These are phyloP conservation scores for Silurus lanzhouensis DNA, from an alignment of 2,797 vertebrate genomes.

Conservation along the genomic window DNA sequence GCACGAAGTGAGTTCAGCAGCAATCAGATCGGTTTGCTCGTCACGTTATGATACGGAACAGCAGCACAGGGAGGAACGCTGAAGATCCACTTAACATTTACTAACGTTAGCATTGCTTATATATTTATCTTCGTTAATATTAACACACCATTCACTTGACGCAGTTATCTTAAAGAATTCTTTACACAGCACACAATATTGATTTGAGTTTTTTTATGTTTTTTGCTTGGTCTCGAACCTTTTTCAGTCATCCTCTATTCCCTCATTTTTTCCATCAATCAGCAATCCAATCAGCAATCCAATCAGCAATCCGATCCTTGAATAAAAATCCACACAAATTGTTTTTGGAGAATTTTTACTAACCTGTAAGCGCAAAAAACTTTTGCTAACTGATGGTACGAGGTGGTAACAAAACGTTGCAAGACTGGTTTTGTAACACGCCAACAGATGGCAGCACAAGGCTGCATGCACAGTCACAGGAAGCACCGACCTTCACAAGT, in stretches of 20 bases:
- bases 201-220: too few relatives aligned
- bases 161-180: too few relatives aligned
- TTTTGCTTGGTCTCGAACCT: too few relatives aligned
- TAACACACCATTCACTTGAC: not conserved
- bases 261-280: too few relatives aligned
- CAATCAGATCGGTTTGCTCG: not conserved
- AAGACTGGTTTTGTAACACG: too few relatives aligned
- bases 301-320: not conserved
- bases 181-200: not conserved
- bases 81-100: not conserved
- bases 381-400: not conserved
- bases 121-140: too few relatives aligned
- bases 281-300: too few relatives aligned
- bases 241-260: too few relatives aligned
- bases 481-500: too few relatives aligned
- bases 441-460: too few relatives aligned
- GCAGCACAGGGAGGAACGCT: not conserved
- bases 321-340: not conserved
- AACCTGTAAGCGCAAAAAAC: not conserved
- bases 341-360: not conserved
- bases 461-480: too few relatives aligned
- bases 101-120: not conserved
- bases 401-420: not conserved
- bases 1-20: constrained; percentile 31
- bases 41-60: not conserved